phyloP scores from a whole-genome alignment of 2,888 invertebrate species.

The Folsomia candida region DNA sequence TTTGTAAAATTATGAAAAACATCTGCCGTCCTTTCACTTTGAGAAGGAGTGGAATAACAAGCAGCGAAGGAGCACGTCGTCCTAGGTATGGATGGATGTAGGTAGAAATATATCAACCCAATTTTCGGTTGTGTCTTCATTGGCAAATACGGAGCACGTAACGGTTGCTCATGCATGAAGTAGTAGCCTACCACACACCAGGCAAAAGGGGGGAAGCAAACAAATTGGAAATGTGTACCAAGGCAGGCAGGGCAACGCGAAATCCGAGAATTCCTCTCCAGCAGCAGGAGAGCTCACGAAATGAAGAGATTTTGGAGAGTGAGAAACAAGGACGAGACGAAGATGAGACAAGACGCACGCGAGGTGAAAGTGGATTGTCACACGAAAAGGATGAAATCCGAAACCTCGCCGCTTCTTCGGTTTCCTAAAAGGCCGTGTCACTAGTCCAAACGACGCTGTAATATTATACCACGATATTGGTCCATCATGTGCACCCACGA shows the following conservation, averaged over 20 bases:
- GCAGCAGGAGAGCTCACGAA: background rate
- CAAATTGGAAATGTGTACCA: background rate
- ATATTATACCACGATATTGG: too few species aligned
- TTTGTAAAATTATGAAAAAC: background rate
- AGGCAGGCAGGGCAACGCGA: background rate
- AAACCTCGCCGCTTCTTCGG: background rate
- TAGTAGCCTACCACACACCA: background rate
- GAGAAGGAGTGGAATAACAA: background rate
- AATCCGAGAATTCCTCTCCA: background rate
- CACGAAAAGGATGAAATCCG: background rate
- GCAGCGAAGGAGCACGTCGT: background rate
- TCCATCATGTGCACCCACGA: too few species aligned
- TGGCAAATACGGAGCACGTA: background rate
- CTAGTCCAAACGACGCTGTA: too few species aligned
- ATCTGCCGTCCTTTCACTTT: background rate
- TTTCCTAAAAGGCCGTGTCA: too few species aligned
- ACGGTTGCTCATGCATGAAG: background rate
- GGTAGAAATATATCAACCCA: background rate
- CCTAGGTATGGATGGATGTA: background rate
- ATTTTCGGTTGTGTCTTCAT: background rate
- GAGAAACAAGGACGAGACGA: background rate
- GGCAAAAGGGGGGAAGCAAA: too few species aligned
- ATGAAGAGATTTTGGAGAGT: background rate
- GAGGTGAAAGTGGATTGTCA: background rate
- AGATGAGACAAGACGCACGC: background rate